Evolutionary conservation across 2,888 invertebrate species (phyloP), one percentile per base, ranked within the genome.

Genomic region (Archaeoteleia sp.): DNA sequence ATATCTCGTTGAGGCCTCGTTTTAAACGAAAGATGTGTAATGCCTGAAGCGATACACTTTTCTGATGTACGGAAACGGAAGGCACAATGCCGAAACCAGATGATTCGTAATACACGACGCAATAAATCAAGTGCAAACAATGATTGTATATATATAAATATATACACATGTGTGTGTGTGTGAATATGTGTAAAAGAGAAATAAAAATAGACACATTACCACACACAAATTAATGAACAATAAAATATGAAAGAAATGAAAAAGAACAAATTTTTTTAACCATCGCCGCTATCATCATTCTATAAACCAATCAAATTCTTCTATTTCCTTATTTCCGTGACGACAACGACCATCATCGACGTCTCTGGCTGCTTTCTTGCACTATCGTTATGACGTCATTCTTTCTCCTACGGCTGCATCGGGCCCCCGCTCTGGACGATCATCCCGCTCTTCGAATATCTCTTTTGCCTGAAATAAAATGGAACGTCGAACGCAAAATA

Each of bases 1-100:
- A 76, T 94, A 93, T 85, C 88, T 94, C 82, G 94, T 94, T 78
- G 94, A 94, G 86, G 94, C 93, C 70, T 74, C 68, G 48, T 70
- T 73, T 71, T 71, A 73, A 72, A 57, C 58, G 12, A 55, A 54
- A 53, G 53, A 58, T 40, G 58, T 54, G 30, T 63, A 58, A 58
- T 53, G 57, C 57, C 57, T 57, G 53, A 67, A 58, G 12, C 43
- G 62, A 53, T 57, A 49, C 55, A 48, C 39, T 30, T 60, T 35
- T 4, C 32, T 37, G 39, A 40, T n/a, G 23, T 39, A 8, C 51
- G 13, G 60, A 58, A 35, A 23, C 17, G 65, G 61, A 58, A 39
- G 13, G 25, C 23, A 27, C 40, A 45, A 9, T 35, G 12, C 25
- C 35, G 1, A 23, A 30, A 25, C 10, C 8, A 37, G 25, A 32